These are phyloP conservation scores for Ctenosaura bakeri DNA, from an alignment of 2,797 vertebrate species.

Conservation along the genomic window DNA sequence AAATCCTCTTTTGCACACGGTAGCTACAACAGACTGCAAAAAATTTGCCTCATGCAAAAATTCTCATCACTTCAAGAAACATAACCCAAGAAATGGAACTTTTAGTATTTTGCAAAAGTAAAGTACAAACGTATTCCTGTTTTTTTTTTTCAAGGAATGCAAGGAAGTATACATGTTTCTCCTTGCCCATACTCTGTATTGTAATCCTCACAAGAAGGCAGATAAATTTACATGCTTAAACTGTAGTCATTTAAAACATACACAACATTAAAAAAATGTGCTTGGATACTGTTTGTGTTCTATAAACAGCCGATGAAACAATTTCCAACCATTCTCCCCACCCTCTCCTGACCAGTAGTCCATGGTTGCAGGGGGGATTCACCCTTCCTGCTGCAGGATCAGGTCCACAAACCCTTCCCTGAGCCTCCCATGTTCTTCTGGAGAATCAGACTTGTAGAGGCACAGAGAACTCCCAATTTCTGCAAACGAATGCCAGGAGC, in stretches of 20 bases:
- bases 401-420: too few species aligned
- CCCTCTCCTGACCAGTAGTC: too few species aligned
- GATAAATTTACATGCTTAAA: background rate
- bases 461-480: background rate
- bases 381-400: too few species aligned
- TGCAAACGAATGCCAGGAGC: background rate
- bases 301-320: too few species aligned
- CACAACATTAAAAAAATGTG: background rate
- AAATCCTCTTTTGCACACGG: too few species aligned
- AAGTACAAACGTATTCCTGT: too few species aligned
- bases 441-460: background rate
- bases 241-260: background rate
- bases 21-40: too few species aligned
- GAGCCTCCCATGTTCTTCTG: background rate
- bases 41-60: too few species aligned
- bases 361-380: too few species aligned
- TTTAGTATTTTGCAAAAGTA: too few species aligned
- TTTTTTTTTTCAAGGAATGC: background rate
- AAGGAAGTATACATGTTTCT: background rate
- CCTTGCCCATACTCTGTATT: background rate
- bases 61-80: too few species aligned
- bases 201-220: background rate
- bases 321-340: background rate
- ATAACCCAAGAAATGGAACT: too few species aligned
- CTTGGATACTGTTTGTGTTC: background rate